These are phyloP conservation scores for Patella ulyssiponensis DNA, from an alignment of 2,888 invertebrate species.

Conservation along the genomic window DNA sequence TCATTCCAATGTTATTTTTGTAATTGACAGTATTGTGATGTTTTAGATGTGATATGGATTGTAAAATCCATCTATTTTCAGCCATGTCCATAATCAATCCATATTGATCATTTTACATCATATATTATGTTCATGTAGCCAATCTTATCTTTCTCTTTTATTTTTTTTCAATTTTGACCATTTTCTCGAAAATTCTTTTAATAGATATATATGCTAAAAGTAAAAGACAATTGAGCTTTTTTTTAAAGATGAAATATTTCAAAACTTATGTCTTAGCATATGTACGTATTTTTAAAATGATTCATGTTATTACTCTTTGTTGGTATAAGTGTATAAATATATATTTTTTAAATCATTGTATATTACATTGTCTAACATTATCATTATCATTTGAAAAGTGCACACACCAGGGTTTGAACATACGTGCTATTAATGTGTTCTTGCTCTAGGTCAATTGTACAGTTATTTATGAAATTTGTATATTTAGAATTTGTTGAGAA, in stretches of 20 bases:
- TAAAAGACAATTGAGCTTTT: background rate
- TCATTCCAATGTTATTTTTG: constrained; percentile 49
- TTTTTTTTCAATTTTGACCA: background rate
- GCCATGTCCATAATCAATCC: constrained; percentile 32
- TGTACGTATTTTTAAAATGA: too few relatives aligned
- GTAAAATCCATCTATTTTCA: constrained; percentile 45
- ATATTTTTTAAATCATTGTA: constrained; percentile 7
- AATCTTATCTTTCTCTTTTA: background rate
- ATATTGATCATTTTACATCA: constrained; percentile 11
- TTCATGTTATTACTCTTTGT: background rate
- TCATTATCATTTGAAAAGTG: constrained; percentile 7
- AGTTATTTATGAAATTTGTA: constrained; percentile 8
- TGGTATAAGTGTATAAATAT: background rate
- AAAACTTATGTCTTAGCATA: too few relatives aligned
- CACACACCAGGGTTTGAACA: constrained; percentile 4
- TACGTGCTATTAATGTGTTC: constrained; percentile 11
- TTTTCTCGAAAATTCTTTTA: constrained; percentile 4
- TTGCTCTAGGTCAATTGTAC: constrained; percentile 3
- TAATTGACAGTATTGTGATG: constrained; percentile 44
- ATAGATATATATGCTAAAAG: background rate
- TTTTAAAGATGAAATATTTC: background rate
- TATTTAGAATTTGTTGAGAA: background rate
- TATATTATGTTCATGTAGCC: background rate
- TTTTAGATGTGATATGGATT: constrained; percentile 41
- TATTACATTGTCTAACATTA: background rate